These are phyloP conservation scores for Acanthoscelides obtectus DNA, from an alignment of 2,888 invertebrate species.

Conservation along the genomic window DNA sequence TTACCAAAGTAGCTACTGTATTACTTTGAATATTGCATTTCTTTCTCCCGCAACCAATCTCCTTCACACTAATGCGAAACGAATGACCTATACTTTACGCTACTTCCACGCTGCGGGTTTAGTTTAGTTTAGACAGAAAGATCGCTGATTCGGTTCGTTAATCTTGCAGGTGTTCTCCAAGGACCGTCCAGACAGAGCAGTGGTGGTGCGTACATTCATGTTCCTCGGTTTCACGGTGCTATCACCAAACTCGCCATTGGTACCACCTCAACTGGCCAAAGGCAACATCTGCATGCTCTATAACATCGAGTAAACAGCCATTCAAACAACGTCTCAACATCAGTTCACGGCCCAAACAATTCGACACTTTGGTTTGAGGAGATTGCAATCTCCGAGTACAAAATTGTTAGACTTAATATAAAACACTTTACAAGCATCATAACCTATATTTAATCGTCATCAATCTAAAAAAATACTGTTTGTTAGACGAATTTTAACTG, in stretches of 20 bases:
- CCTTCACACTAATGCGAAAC: no score
- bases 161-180: slow-evolving; percentile 40
- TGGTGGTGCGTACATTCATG: slow-evolving; percentile 92
- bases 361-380: neutral
- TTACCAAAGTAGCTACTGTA: no score
- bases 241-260: slow-evolving; percentile 73
- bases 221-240: slow-evolving; percentile 91
- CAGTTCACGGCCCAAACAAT: neutral
- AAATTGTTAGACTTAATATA: neutral
- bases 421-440: neutral
- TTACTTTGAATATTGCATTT: no score
- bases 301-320: slow-evolving; percentile 44
- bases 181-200: slow-evolving; percentile 76
- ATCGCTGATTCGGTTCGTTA: no score
- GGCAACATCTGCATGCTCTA: slow-evolving; percentile 48
- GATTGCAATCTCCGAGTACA: neutral
- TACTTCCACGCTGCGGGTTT: no score
- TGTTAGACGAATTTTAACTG: no score
- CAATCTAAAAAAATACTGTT: no score
- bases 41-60: no score
- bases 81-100: no score
- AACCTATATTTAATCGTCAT: no score
- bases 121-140: no score
- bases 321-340: neutral
- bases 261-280: slow-evolving; percentile 54